These are phyloP conservation scores for Aplysina aerophoba DNA, from an alignment of 37 sponge, comb jelly and placozoan genomes.

Conservation along the genomic window DNA sequence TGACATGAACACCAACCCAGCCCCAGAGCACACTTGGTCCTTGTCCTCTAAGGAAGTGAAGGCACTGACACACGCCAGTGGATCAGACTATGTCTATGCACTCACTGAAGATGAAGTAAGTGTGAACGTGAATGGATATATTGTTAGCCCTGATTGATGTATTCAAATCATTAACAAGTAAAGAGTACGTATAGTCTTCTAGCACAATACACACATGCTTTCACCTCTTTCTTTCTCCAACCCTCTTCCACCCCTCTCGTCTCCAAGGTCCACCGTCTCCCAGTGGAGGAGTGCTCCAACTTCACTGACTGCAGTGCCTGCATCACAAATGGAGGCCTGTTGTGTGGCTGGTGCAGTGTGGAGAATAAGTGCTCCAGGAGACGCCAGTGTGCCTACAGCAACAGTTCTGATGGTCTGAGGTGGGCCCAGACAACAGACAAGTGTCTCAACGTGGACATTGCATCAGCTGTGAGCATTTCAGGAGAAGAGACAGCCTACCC, in stretches of 20 bases:
- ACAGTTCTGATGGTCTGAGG: not conserved
- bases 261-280: conserved; percentile 44
- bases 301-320: conserved; percentile 48
- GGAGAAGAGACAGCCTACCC: conserved; percentile 12
- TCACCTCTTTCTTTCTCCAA: not conserved
- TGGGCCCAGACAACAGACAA: not conserved
- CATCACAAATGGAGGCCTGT: conserved; percentile 8
- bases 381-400: conserved; percentile 64
- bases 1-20: not conserved
- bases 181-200: too few species aligned
- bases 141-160: not conserved
- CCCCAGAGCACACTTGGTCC: conserved; percentile 4
- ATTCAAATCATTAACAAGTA: too few species aligned
- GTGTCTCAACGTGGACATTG: not conserved
- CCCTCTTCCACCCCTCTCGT: not conserved
- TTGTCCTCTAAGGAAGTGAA: conserved; percentile 40
- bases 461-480: conserved; percentile 19
- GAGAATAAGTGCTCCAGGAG: conserved; percentile 84
- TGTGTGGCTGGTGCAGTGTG: conserved; percentile 92
- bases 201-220: too few species aligned
- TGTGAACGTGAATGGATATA: not conserved
- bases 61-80: conserved; percentile 38
- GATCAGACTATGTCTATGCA: conserved; percentile 52
- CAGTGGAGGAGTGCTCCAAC: conserved; percentile 55
- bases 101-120: conserved; percentile 37